Evolutionary conservation across 2,113 vertebrate species (phyloP).

Genomic region (Passer domesticus): DNA sequence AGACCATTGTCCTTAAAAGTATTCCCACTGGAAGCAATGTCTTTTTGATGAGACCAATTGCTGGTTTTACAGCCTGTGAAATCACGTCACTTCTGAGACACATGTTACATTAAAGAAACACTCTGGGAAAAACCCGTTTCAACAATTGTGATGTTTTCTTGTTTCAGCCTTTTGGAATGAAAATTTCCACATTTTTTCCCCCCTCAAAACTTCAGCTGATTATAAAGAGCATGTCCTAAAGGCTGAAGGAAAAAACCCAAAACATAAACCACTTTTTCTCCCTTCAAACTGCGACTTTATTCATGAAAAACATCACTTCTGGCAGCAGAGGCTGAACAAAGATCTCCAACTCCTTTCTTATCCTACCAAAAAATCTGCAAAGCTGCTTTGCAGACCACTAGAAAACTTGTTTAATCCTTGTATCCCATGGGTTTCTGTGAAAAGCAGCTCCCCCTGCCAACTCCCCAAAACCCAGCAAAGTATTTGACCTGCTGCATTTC

Average conservation of each 20-base stretch:
- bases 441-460: background rate
- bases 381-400: background rate
- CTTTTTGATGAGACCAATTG: slow-evolving; percentile 40
- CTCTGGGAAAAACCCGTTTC: slow-evolving; percentile 13
- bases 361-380: background rate
- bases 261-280: background rate
- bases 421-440: background rate
- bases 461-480: background rate
- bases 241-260: background rate
- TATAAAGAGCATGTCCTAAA: background rate
- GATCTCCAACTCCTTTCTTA: background rate
- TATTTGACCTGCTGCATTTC: background rate
- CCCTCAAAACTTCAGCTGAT: slow-evolving; percentile 38
- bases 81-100: slow-evolving; percentile 40
- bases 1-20: slow-evolving; percentile 24
- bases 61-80: slow-evolving; percentile 48
- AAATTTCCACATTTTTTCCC: background rate
- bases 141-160: background rate
- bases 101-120: slow-evolving; percentile 17
- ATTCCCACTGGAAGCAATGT: slow-evolving; percentile 12
- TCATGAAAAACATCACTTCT: slow-evolving; percentile 25
- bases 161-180: slow-evolving; percentile 12
- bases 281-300: background rate
- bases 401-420: background rate
- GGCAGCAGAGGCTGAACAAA: background rate